A percentile compares a stretch with the other conserved stretches of the same genome.
Evolutionary conservation across 2,113 vertebrate species (phyloP).

Genomic region (Bungarus multicinctus): DNA sequence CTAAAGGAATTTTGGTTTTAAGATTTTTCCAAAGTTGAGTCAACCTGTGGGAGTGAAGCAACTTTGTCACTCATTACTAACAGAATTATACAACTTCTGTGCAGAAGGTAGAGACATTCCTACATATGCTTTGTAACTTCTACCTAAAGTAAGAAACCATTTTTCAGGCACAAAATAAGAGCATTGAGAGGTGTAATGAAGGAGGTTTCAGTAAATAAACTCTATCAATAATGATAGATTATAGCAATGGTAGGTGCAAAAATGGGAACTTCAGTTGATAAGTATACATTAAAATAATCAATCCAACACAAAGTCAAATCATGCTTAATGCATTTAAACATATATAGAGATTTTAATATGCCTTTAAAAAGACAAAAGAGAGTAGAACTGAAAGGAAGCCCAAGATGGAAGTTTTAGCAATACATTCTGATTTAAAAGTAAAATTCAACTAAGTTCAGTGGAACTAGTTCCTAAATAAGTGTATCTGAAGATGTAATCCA

Average conservation of each 20-base stretch:
- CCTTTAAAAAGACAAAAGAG: not conserved
- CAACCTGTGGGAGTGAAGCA: not conserved
- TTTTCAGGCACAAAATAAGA: not conserved
- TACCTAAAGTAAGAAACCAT: not conserved
- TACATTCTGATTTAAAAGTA: not conserved
- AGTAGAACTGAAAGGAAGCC: not conserved
- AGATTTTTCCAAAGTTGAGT: not conserved
- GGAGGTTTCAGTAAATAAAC: not conserved
- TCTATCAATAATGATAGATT: not conserved
- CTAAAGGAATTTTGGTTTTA: not conserved
- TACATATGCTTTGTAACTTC: not conserved
- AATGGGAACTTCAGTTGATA: not conserved
- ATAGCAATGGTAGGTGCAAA: not conserved
- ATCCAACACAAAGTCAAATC: not conserved
- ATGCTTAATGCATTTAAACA: not conserved
- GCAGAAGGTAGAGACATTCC: not conserved
- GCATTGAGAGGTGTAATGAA: not conserved
- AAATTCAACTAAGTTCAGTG: not conserved
- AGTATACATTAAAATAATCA: not conserved
- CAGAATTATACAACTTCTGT: not conserved
- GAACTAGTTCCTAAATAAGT: not conserved
- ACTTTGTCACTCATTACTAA: not conserved
- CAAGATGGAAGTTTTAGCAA: not conserved
- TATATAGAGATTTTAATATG: not conserved
- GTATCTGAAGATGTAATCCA: not conserved